phyloP scores from a whole-genome alignment of 1,140 invertebrate species.

The Drosophila oshimai region DNA sequence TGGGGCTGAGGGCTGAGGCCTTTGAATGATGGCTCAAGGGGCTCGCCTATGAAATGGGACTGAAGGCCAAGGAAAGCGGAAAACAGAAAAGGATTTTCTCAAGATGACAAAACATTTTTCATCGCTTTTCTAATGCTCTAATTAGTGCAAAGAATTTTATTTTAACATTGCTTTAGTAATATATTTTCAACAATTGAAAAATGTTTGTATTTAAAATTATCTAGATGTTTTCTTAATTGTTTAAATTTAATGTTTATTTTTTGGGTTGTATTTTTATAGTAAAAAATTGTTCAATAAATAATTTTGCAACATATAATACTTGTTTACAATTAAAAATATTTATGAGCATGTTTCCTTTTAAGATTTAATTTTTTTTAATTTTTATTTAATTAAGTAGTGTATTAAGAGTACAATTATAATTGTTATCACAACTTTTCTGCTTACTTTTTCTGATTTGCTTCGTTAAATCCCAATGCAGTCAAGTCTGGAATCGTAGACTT shows the following conservation, averaged over 20 bases:
- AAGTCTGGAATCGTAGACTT: background rate
- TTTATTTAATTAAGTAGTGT: no score
- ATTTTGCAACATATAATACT: no score
- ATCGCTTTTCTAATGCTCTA: background rate
- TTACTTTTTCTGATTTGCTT: constrained; percentile 32
- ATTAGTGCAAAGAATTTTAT: background rate
- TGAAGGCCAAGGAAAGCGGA: background rate
- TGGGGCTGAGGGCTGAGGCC: constrained; percentile 36
- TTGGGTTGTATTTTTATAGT: no score
- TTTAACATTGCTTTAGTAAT: no score
- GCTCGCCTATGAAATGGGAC: background rate
- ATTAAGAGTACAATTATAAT: background rate
- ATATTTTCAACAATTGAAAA: no score
- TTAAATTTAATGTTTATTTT: no score
- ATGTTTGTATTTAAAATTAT: no score
- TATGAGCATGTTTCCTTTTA: no score
- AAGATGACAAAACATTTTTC: background rate
- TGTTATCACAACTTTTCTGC: background rate
- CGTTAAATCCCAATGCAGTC: constrained; percentile 28
- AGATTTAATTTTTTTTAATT: background rate
- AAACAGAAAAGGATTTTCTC: constrained; percentile 3
- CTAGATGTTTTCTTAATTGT: no score
- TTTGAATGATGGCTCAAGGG: constrained; percentile 44
- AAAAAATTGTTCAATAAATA: no score
- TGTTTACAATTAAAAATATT: no score